Conservation (phyloP, 2,113 vertebrate genomes). For the Hydrochoerus hydrochaeris region DNA sequence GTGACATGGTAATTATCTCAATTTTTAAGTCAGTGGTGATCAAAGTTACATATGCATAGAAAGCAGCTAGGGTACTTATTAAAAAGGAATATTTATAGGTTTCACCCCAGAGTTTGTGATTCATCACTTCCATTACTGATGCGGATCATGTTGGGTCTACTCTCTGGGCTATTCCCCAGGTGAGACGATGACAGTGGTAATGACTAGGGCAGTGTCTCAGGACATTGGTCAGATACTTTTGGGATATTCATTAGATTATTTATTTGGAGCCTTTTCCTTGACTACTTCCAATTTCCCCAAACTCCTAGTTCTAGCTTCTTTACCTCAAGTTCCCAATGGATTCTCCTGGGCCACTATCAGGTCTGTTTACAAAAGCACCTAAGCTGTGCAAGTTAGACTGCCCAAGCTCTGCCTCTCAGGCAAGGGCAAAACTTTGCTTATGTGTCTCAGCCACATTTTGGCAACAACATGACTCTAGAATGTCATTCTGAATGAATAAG, state of each 20-base stretch:
- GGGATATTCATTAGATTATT: not conserved
- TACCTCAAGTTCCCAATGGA: not conserved
- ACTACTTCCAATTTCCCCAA: not conserved
- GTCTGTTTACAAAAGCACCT: not conserved
- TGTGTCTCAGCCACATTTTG: not conserved
- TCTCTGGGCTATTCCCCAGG: not conserved
- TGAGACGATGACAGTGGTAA: not conserved
- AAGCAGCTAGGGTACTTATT: conserved; percentile 1
- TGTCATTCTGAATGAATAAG: not conserved
- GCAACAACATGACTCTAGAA: not conserved
- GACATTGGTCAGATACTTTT: too few relatives aligned
- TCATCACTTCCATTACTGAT: not conserved
- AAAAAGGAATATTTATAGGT: not conserved
- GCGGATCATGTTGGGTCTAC: not conserved
- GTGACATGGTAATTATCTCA: not conserved
- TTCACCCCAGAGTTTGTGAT: not conserved
- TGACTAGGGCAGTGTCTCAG: not conserved
- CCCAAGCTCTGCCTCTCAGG: not conserved
- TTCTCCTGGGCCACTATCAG: not conserved
- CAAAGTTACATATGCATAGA: conserved; percentile 12
- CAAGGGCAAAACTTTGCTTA: not conserved
- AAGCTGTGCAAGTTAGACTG: not conserved
- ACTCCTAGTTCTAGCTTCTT: not conserved
- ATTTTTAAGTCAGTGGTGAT: conserved; percentile 44
- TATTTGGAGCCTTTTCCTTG: not conserved